phyloP scores from a whole-genome alignment of 2,888 invertebrate genomes.

The Sphecodes monilicornis region DNA sequence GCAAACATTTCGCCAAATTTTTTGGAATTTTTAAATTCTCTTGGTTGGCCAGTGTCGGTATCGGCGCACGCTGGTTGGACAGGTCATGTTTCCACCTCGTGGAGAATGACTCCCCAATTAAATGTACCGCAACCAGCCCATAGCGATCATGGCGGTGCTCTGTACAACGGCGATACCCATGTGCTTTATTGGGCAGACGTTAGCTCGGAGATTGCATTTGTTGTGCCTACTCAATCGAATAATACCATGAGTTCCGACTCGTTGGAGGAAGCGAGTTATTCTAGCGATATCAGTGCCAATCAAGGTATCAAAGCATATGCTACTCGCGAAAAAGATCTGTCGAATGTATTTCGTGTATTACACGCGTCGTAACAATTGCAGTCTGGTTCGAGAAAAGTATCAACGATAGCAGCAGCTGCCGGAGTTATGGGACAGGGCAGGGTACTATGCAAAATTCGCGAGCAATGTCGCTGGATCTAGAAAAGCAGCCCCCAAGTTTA shows the following conservation, averaged over 20 bases:
- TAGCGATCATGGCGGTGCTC: constrained; percentile 87
- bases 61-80: constrained; percentile 97
- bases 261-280: constrained; percentile 77
- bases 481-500: constrained; percentile 86
- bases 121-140: constrained; percentile 73
- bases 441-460: constrained; percentile 86
- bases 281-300: constrained; percentile 76
- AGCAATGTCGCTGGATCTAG: constrained; percentile 90
- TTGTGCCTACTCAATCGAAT: constrained; percentile 89
- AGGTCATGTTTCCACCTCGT: constrained; percentile 94
- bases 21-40: constrained; percentile 86
- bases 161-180: constrained; percentile 93
- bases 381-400: constrained; percentile 87
- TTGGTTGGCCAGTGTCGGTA: constrained; percentile 96
- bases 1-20: constrained; percentile 85
- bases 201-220: constrained; percentile 96
- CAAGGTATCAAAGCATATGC: constrained; percentile 72
- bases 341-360: background rate
- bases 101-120: constrained; percentile 86
- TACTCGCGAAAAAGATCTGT: background rate
- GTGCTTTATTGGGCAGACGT: constrained; percentile 98
- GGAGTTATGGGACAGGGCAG: constrained; percentile 67
- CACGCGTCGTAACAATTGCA: constrained; percentile 45
- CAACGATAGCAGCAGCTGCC: constrained; percentile 83
- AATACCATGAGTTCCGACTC: constrained; percentile 71